These are phyloP conservation scores for Flexamia atlantica DNA, from an alignment of 2,888 invertebrate species.

Conservation along the genomic window DNA sequence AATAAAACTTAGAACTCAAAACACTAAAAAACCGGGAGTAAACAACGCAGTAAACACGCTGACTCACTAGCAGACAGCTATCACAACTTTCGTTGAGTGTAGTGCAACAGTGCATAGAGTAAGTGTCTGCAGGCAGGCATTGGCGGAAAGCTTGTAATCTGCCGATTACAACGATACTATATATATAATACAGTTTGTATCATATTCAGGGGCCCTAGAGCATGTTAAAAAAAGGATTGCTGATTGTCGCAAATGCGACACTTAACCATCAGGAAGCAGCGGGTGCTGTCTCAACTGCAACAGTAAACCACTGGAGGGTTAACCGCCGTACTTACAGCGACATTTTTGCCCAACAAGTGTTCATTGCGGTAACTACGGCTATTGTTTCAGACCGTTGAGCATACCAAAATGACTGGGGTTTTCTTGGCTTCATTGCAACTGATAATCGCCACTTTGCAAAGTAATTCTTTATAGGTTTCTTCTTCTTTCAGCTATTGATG, in stretches of 20 bases:
- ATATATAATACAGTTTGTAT: constrained; percentile 13
- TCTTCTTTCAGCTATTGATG: too few relatives aligned
- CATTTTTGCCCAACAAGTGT: too few relatives aligned
- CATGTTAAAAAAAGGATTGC: constrained; percentile 5
- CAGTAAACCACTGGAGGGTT: constrained; percentile 15
- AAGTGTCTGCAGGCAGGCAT: background rate
- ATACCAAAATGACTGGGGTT: too few relatives aligned
- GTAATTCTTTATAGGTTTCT: too few relatives aligned
- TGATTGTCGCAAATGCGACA: constrained; percentile 8
- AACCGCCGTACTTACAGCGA: too few relatives aligned
- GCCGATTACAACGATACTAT: constrained; percentile 20
- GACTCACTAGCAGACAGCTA: background rate
- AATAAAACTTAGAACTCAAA: background rate
- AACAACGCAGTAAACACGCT: background rate
- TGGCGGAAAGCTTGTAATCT: background rate
- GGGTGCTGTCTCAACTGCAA: background rate
- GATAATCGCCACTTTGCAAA: too few relatives aligned
- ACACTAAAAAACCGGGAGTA: background rate
- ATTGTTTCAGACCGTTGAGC: too few relatives aligned
- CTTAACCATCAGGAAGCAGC: background rate
- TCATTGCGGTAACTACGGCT: too few relatives aligned
- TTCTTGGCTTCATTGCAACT: too few relatives aligned
- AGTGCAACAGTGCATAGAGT: constrained; percentile 8
- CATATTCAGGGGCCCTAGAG: background rate
- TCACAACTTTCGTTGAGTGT: background rate